Percentiles rank a stretch among this genome's conserved stretches.
Evolutionary conservation across 2,888 invertebrate genomes (phyloP).

Genomic region (Unio pictorum): DNA sequence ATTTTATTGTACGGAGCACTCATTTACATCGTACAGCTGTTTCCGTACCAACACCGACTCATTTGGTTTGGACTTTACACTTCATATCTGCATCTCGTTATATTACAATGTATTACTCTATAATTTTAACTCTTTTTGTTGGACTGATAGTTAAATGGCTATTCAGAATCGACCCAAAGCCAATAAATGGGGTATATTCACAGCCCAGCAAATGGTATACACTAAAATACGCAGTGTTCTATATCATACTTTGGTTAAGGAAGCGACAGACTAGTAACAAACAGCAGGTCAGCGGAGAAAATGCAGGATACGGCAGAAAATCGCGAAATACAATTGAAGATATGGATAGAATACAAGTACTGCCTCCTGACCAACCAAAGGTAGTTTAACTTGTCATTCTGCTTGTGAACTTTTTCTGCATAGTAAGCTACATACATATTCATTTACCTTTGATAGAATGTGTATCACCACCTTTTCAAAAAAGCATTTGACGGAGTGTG

Average conservation of each 20-base stretch:
- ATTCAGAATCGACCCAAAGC: conserved; percentile 63
- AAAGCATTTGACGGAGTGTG: too few species aligned
- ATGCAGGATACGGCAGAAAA: conserved; percentile 70
- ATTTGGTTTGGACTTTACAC: too few species aligned
- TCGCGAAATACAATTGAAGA: conserved; percentile 74
- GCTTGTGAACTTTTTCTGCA: too few species aligned
- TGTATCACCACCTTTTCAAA: too few species aligned
- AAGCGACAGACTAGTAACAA: conserved; percentile 63
- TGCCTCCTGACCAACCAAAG: conserved; percentile 75
- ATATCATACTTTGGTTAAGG: conserved; percentile 75
- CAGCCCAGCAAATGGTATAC: conserved; percentile 79
- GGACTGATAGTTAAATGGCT: conserved; percentile 18
- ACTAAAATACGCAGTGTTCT: conserved; percentile 77
- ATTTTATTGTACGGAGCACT: too few species aligned
- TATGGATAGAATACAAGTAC: conserved; percentile 77
- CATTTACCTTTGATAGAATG: too few species aligned
- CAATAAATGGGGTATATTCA: conserved; percentile 77
- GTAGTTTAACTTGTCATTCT: conserved; percentile 20
- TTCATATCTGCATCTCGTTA: too few species aligned
- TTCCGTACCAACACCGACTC: too few species aligned
- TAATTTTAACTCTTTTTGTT: conserved; percentile 10
- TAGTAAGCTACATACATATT: not conserved
- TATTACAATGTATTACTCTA: too few species aligned
- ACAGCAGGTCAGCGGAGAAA: conserved; percentile 70
- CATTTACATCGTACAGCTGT: too few species aligned